These are phyloP conservation scores for Fragum sueziense DNA, from an alignment of 2,888 invertebrate genomes.

Conservation along the genomic window DNA sequence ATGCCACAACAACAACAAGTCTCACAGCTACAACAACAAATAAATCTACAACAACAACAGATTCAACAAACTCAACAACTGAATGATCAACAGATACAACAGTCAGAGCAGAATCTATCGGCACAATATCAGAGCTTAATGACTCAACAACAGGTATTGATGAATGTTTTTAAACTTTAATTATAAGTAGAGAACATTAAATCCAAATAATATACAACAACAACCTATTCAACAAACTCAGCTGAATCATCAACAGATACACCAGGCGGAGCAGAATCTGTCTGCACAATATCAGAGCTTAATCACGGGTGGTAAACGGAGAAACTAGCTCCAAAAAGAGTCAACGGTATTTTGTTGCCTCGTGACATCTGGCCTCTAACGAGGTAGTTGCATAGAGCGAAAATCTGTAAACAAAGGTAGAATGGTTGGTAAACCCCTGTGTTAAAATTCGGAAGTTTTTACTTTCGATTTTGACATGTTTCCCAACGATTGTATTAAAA, in stretches of 20 bases:
- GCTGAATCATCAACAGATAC: slow-evolving; percentile 86
- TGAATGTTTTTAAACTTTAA: too few species aligned
- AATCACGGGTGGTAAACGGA: too few species aligned
- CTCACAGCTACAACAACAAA: slow-evolving; percentile 86
- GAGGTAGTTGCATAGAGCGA: background rate
- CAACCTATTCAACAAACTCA: slow-evolving; percentile 82
- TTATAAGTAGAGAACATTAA: background rate
- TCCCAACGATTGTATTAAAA: too few species aligned
- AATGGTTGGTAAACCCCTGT: too few species aligned
- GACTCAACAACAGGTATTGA: slow-evolving; percentile 93
- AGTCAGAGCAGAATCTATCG: slow-evolving; percentile 97
- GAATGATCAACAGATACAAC: slow-evolving; percentile 88
- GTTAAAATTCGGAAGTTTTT: too few species aligned
- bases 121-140: slow-evolving; percentile 94
- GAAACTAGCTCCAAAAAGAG: too few species aligned
- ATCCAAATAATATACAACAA: slow-evolving; percentile 91
- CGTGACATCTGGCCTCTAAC: too few species aligned
- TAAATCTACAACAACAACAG: slow-evolving; percentile 89
- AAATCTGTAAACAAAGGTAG: background rate
- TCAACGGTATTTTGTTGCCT: too few species aligned
- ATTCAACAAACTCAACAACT: slow-evolving; percentile 75
- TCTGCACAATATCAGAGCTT: slow-evolving; percentile 96
- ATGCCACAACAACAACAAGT: slow-evolving; percentile 59
- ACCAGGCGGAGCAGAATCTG: slow-evolving; percentile 97
- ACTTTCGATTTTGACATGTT: too few species aligned